Base-by-base conservation (phyloP, 2,113 vertebrate genomes). In the Psettodes erumei region DNA sequence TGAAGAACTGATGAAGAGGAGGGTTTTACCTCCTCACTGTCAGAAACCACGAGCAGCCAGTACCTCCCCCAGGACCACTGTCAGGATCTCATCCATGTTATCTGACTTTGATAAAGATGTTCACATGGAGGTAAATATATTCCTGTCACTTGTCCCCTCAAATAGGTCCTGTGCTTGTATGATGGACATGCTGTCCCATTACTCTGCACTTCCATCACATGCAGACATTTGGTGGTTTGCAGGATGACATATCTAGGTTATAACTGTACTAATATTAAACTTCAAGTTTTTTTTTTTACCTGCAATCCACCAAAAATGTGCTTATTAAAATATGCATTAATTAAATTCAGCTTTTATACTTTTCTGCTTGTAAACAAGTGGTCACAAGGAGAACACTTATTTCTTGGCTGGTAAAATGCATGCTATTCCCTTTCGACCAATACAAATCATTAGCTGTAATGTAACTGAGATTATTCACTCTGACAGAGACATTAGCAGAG, bases 21-120 rank as follows among this genome's bases (percentile, higher is more conserved):
- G 0, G 3, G 45, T 5, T n/a, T 63, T 7, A 64, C 19, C 27
- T 55, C 25, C 27, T 42, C 19, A 1, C 27, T 0, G 53, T 62
- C 55, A 61, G n/a, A 16, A 69, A 23, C 51, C 60, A 12, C 35
- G 19, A 25, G 40, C 19, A 27, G 37, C 9, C 30, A 4, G 67
- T 15, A 7, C 42, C 32, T 1, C 23, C 48, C 10, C 30, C 43
- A 51, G 1, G 47, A 30, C 67, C 6, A 3, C 68, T 51, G 63
- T 61, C 59, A 51, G 45, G 27, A 69, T 61, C 23, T 50, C 7
- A 45, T 12, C 42, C 66, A 45, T 37, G 12, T 38, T 32, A 60
- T 61, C 47, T 58, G 42, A 62, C 61, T 68, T 37, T 63, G 30
- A 75, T 50, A 25, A 62, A 47, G 27, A 48, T 21, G 19, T 2